These are phyloP conservation scores for Pollachius pollachius DNA, from an alignment of 2,113 vertebrate genomes.

Conservation along the genomic window DNA sequence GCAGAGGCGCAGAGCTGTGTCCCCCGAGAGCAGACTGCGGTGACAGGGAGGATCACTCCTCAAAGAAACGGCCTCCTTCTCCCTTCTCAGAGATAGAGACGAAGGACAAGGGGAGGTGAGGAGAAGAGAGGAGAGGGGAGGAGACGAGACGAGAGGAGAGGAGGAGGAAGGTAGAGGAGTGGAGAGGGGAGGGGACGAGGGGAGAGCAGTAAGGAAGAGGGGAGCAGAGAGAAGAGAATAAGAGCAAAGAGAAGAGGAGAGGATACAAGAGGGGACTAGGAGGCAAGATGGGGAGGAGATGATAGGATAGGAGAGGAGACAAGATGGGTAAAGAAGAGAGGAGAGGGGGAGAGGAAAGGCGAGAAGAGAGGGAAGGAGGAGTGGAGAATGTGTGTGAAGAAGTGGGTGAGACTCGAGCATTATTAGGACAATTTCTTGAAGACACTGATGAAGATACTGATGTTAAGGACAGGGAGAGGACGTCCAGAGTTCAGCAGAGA, in stretches of 20 bases:
- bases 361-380: background rate
- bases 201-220: background rate
- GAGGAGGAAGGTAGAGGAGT: background rate
- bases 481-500: slow-evolving; percentile 51
- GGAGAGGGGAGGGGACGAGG: background rate
- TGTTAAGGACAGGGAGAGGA: slow-evolving; percentile 22
- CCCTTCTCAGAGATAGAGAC: background rate
- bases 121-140: background rate
- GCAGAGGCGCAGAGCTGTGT: background rate
- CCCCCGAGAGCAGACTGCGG: background rate
- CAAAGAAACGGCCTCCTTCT: no score
- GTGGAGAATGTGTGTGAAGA: background rate
- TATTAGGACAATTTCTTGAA: background rate
- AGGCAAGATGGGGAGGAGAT: background rate
- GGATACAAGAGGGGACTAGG: background rate
- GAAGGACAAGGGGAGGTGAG: background rate
- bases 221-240: background rate
- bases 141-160: background rate
- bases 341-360: background rate
- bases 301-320: background rate
- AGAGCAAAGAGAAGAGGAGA: no score
- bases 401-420: background rate
- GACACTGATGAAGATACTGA: background rate
- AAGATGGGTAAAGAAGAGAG: background rate
- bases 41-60: background rate